phyloP scores from a whole-genome alignment of 1,140 invertebrate genomes.

The Bombyx mandarina region DNA sequence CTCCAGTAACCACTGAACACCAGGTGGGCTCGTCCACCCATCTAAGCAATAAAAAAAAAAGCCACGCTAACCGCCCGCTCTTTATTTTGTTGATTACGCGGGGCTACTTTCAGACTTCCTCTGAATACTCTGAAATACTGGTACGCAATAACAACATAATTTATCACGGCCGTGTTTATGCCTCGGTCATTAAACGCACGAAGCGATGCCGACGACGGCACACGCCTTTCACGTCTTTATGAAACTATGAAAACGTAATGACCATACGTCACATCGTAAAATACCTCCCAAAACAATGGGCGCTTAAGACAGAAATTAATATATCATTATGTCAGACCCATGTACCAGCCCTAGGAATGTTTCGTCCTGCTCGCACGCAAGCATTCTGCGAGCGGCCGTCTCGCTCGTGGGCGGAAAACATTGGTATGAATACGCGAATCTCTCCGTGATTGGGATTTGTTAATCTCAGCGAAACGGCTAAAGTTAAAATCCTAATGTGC shows the following conservation, averaged over 20 bases:
- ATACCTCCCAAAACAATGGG: conserved; percentile 66
- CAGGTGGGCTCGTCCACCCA: too few relatives aligned
- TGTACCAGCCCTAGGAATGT: conserved; percentile 51
- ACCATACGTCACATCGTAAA: conserved; percentile 67
- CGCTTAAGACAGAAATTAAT: conserved; percentile 69
- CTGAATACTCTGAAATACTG: too few relatives aligned
- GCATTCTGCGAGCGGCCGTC: conserved; percentile 15
- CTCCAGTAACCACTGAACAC: too few relatives aligned
- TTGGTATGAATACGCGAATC: conserved; percentile 52
- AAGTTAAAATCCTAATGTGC: conserved; percentile 61
- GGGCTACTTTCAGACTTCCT: too few relatives aligned
- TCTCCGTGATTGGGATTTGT: conserved; percentile 62
- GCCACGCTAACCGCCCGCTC: too few relatives aligned
- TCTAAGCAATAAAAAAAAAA: too few relatives aligned
- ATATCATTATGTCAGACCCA: conserved; percentile 73
- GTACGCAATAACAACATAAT: background rate
- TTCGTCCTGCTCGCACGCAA: conserved; percentile 19
- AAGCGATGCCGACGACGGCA: conserved; percentile 28
- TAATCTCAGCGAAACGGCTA: conserved; percentile 44
- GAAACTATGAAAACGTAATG: conserved; percentile 69
- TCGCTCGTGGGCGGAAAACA: conserved; percentile 42
- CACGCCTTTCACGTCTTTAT: conserved; percentile 58
- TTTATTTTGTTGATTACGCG: too few relatives aligned
- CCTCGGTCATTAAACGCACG: conserved; percentile 57
- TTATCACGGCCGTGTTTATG: conserved; percentile 21